A percentile compares a stretch with the other conserved stretches of the same genome.
Evolutionary conservation across 2,113 vertebrate species (phyloP).

Genomic region (Haplotaxodon microlepis): DNA sequence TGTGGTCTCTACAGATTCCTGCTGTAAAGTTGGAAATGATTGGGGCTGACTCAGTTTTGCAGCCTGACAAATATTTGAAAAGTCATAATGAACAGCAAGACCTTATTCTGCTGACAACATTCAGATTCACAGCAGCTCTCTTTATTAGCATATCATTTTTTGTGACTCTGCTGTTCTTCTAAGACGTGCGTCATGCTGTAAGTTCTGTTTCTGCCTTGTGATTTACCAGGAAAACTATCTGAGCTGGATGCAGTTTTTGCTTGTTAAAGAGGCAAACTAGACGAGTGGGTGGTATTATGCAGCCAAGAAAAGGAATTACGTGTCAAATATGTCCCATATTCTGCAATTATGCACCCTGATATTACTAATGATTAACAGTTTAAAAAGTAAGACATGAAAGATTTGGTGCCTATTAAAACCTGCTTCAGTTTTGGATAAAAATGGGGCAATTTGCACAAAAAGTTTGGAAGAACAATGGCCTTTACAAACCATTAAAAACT

Average conservation of each 20-base stretch:
- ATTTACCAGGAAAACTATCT: neutral
- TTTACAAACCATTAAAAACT: neutral
- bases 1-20: neutral
- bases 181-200: neutral
- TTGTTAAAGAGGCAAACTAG: neutral
- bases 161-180: neutral
- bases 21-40: neutral
- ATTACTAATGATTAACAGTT: neutral
- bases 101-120: neutral
- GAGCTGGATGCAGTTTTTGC: neutral
- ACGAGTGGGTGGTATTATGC: neutral
- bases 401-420: neutral
- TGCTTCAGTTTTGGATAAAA: neutral
- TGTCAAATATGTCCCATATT: neutral
- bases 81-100: accelerated
- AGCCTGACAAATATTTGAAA: neutral
- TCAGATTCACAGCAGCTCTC: neutral
- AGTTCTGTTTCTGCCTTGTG: neutral
- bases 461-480: neutral
- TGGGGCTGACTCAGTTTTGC: neutral
- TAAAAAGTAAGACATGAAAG: neutral
- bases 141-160: neutral
- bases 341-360: neutral
- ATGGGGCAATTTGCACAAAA: neutral
- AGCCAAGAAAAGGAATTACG: neutral